Evolutionary conservation across 2,888 invertebrate genomes (phyloP).

Genomic region (Rhaphigaster nebulosa): DNA sequence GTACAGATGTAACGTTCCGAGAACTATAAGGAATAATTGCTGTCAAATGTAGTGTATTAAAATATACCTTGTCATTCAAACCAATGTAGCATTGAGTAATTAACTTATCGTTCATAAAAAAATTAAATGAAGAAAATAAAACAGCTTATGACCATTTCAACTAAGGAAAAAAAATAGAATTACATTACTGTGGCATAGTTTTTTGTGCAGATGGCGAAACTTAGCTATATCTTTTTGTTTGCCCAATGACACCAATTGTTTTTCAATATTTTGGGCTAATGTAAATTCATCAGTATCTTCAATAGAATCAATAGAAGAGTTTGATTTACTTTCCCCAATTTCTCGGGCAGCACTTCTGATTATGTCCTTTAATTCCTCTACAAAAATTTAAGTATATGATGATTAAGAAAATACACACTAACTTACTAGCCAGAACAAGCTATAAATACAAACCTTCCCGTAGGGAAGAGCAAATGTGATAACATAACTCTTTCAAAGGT

Average conservation of each 20-base stretch:
- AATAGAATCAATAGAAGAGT: neutral
- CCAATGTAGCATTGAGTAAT: neutral
- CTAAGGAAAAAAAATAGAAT: neutral
- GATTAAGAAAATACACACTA: neutral
- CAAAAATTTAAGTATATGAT: neutral
- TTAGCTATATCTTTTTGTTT: conserved; percentile 68
- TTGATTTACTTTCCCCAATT: neutral
- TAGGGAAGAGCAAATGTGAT: conserved; percentile 52
- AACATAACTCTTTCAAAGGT: conserved; percentile 49
- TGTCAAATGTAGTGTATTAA: too few relatives aligned
- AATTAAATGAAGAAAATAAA: neutral
- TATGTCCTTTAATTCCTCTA: conserved; percentile 45
- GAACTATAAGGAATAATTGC: neutral
- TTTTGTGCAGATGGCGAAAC: conserved; percentile 69
- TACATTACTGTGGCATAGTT: conserved; percentile 68
- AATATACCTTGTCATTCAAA: too few relatives aligned
- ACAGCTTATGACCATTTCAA: neutral
- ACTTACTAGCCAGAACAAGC: neutral
- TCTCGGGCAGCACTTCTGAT: neutral
- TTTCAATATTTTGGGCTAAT: conserved; percentile 66
- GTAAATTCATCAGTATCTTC: conserved; percentile 65
- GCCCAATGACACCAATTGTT: conserved; percentile 65
- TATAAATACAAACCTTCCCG: conserved; percentile 33
- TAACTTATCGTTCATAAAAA: neutral
- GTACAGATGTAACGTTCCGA: neutral